Evolutionary conservation across 1,140 invertebrate species (phyloP).

Genomic region (Drosophila varians): DNA sequence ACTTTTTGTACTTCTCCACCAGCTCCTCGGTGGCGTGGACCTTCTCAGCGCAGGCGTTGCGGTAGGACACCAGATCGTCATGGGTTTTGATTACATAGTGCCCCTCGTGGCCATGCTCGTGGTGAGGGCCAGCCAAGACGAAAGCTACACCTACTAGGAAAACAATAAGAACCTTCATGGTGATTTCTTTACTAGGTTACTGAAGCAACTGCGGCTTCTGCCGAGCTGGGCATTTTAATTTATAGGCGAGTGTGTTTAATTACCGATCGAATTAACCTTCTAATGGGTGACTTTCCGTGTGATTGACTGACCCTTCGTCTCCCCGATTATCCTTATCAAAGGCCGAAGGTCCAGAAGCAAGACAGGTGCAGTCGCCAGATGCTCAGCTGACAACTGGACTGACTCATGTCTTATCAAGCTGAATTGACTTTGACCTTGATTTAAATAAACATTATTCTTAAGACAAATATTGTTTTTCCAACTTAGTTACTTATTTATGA

Average conservation of each 20-base stretch:
- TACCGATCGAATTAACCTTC: constrained; percentile 26
- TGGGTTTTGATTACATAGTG: constrained; percentile 68
- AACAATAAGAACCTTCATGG: constrained; percentile 49
- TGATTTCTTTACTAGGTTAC: constrained; percentile 1
- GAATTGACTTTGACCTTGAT: constrained; percentile 16
- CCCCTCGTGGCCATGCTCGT: constrained; percentile 34
- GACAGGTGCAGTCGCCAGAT: constrained; percentile 2
- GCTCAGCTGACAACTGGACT: constrained; percentile 17
- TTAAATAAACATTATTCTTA: neutral
- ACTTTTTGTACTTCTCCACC: constrained; percentile 68
- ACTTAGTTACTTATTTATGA: neutral
- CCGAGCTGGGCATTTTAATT: constrained; percentile 31
- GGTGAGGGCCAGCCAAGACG: constrained; percentile 17
- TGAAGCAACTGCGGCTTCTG: constrained; percentile 54
- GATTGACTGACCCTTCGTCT: constrained; percentile 43
- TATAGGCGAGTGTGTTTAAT: constrained; percentile 33
- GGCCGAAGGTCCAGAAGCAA: constrained; percentile 20
- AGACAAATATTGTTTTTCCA: neutral
- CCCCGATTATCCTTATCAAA: constrained; percentile 44
- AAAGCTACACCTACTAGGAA: constrained; percentile 35
- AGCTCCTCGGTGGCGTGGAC: constrained; percentile 58
- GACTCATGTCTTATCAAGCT: constrained; percentile 8
- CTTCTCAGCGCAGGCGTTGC: constrained; percentile 49
- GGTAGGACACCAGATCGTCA: constrained; percentile 60
- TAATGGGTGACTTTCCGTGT: constrained; percentile 14